Evolutionary conservation across 2,888 invertebrate species (phyloP).

Genomic region (Cordilura impudica): DNA sequence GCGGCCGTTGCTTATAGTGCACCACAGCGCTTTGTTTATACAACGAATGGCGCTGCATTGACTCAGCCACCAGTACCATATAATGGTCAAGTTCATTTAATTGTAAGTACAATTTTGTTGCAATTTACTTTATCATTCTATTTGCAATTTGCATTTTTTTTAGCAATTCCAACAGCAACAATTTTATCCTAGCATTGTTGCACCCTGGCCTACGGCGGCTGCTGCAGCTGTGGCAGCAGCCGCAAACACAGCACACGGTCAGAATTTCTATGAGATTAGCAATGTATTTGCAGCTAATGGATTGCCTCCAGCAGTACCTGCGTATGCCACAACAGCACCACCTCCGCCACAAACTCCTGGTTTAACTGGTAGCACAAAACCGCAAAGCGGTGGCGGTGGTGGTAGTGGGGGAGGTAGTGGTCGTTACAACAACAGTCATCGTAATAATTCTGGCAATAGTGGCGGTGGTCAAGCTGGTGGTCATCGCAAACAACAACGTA

Average conservation of each 20-base stretch:
- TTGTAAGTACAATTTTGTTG: constrained; percentile 82
- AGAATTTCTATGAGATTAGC: constrained; percentile 83
- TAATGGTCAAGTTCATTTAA: constrained; percentile 81
- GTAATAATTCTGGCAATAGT: constrained; percentile 72
- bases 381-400: constrained; percentile 67
- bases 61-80: constrained; percentile 79
- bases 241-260: constrained; percentile 77
- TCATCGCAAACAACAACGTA: constrained; percentile 74
- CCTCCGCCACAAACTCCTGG: constrained; percentile 70
- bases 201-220: constrained; percentile 78
- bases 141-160: background rate
- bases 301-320: constrained; percentile 82
- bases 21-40: constrained; percentile 83
- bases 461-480: constrained; percentile 69
- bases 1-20: constrained; percentile 78
- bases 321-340: constrained; percentile 71
- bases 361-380: constrained; percentile 68
- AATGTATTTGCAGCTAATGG: constrained; percentile 87
- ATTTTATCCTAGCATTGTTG: constrained; percentile 82
- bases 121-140: background rate
- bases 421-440: constrained; percentile 72
- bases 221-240: constrained; percentile 76
- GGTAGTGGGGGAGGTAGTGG: constrained; percentile 64
- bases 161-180: constrained; percentile 82
- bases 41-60: constrained; percentile 79